Evolutionary conservation across 2,888 invertebrate genomes (phyloP), one percentile per base, ranked within the genome.

Genomic region (Nymphalis c-album): DNA sequence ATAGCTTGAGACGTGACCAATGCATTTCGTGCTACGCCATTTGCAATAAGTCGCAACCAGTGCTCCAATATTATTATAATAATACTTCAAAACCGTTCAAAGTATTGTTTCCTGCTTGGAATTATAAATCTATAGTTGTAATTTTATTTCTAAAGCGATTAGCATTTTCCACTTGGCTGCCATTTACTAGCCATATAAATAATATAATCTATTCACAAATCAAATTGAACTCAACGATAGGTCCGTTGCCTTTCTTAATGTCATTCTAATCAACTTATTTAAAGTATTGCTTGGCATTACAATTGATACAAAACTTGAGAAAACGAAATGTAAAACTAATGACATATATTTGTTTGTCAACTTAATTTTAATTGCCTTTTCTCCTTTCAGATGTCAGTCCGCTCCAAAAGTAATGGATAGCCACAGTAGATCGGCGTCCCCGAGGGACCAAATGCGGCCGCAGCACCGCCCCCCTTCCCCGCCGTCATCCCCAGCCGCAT

Each of bases 371-470:
- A 51, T 10, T 17, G 0, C 40, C 77, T 73, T 73, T 75, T 72
- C 61, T 72, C 61, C 72, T 78, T 73, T 68, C 90, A 92, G 91
- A 92, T 91, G 91, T 91, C 89, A 90, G 84, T 90, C 91, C 86
- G 90, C 88, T 80, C 90, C 91, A 79, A 88, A 84, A 86, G 84
- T 86, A 80, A 91, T 91, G 90, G 91, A 92, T 86, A 90, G 82
- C 76, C 89, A 91, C 87, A 91, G 91, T 80, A 84, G 90, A 85
- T 91, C 91, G 84, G 91, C 91, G 76, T 90, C 82, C 84, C 93
- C 85, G 83, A 92, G 80, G 87, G 94, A 93, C 82, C 89, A 85
- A 62, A 77, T 80, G 80, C 93, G 86, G 85, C 94, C 80, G 83
- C 88, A 87, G 70, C 90, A 90, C 77, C 80, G 89, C 60, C 91